Evolutionary conservation across 2,888 invertebrate species (phyloP).

Genomic region (Drosophila tripunctata): DNA sequence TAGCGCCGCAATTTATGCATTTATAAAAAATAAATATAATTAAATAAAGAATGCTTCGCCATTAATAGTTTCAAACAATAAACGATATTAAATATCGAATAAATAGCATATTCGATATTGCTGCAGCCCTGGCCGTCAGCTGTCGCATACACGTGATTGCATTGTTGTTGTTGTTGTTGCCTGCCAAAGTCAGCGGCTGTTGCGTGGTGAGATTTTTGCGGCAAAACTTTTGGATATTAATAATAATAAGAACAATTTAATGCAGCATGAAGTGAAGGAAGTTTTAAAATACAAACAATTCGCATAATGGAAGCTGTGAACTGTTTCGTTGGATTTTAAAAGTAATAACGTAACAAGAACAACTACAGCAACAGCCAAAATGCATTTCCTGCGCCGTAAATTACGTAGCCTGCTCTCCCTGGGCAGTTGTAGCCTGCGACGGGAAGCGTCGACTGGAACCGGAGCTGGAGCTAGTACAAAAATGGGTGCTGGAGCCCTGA

Average conservation of each 20-base stretch:
- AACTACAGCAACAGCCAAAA: no score
- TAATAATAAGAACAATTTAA: conserved; percentile 8
- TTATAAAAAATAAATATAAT: background rate
- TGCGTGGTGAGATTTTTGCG: conserved; percentile 32
- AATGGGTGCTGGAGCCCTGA: conserved; percentile 19
- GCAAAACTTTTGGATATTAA: conserved; percentile 8
- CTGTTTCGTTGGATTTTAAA: no score
- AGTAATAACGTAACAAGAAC: no score
- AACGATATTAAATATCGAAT: conserved; percentile 18
- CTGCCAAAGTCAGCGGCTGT: conserved; percentile 22
- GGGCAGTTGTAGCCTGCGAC: conserved; percentile 26
- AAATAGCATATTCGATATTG: conserved; percentile 33
- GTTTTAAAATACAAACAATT: no score
- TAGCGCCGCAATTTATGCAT: no score
- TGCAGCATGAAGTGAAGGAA: no score
- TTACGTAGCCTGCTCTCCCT: conserved; percentile 35
- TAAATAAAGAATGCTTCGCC: no score
- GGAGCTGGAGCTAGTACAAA: background rate
- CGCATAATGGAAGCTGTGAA: conserved; percentile 22
- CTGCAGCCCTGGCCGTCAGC: conserved; percentile 50
- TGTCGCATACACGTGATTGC: conserved; percentile 62
- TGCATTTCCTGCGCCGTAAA: conserved; percentile 56
- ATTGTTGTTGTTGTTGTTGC: conserved; percentile 36
- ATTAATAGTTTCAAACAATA: no score
- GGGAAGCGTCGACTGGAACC: conserved; percentile 19